Evolutionary conservation across 2,888 invertebrate species (phyloP), one percentile per base, ranked within the genome.

Genomic region (Brachypterus glaber): DNA sequence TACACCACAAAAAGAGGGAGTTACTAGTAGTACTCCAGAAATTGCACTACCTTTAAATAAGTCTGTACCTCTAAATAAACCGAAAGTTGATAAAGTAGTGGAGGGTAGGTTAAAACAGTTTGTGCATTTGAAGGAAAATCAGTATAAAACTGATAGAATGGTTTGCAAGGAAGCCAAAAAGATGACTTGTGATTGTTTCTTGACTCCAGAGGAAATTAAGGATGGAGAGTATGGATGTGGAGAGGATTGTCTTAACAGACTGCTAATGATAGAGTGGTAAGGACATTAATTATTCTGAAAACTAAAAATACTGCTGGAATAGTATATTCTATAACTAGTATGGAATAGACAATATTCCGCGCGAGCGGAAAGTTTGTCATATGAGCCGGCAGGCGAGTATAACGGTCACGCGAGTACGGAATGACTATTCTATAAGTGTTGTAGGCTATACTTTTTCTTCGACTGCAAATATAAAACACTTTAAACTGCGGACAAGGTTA

Each of bases 211-310:
- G 51, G 96, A 96, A 59, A 73, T 87, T 46, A 76, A 77, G 27
- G 71, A 82, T 40, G 91, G 90, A 0, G 85, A 88, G 57, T 64
- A 78, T 43, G 92, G 91, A 7, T 97, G 97, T 63, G 93, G 91
- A 1, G 91, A 92, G 58, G 92, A 95, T 66, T 97, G 97, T 66
- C 75, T 97, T 21, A 97, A 97, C 71, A 79, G 95, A 58, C 74
- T 96, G 60, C 77, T 97, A n/a, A 89, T 95, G 85, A 95, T 97
- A 60, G 97, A 97, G 76, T 97, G 92, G 90, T 89, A 70, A 68
- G 65, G 39, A 41, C 37, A n/a, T 27, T 37, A 16, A 16, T 29
- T 30, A 43, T 38, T 3, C 31, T 31, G 24, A 7, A 13, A 11
- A 18, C 4, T 17, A 26, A 13, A 30, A 17, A 21, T 30, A 32